Evolutionary conservation across 2,797 vertebrate species (phyloP).

Genomic region (Fratercula arctica): DNA sequence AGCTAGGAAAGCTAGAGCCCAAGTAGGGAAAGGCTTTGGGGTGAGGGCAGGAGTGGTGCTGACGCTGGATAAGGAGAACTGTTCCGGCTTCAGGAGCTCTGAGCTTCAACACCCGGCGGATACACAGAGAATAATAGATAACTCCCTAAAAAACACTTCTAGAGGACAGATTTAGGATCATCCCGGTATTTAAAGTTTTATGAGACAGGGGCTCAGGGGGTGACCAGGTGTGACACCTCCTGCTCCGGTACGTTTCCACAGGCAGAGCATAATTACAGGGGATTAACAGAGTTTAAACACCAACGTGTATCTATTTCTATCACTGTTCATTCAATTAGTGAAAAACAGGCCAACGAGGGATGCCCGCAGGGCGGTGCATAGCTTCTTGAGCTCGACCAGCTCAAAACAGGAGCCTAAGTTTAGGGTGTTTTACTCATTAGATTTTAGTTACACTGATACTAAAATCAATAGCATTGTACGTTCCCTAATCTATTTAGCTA

Average conservation of each 20-base stretch:
- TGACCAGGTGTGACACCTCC: rapidly evolving
- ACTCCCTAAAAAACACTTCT: background rate
- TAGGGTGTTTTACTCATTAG: rapidly evolving
- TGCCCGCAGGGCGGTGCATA: rapidly evolving
- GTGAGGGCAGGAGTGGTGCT: rapidly evolving
- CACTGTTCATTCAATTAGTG: rapidly evolving
- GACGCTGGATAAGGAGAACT: rapidly evolving
- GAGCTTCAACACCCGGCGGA: rapidly evolving
- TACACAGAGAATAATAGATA: rapidly evolving
- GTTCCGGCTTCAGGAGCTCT: rapidly evolving
- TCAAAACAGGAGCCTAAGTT: rapidly evolving
- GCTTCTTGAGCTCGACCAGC: rapidly evolving
- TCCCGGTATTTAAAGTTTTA: rapidly evolving
- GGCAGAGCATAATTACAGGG: rapidly evolving
- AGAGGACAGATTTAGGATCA: rapidly evolving
- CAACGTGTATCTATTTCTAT: rapidly evolving
- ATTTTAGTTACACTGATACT: rapidly evolving
- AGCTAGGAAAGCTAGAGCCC: rapidly evolving
- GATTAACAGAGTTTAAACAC: rapidly evolving
- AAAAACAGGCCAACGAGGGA: rapidly evolving
- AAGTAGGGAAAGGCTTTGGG: rapidly evolving
- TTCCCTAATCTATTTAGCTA: rapidly evolving
- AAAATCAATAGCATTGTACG: rapidly evolving
- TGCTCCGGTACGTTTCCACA: rapidly evolving
- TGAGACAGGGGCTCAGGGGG: background rate